Evolutionary conservation across 2,888 invertebrate genomes (phyloP).

Genomic region (Cheilosia impressa): DNA sequence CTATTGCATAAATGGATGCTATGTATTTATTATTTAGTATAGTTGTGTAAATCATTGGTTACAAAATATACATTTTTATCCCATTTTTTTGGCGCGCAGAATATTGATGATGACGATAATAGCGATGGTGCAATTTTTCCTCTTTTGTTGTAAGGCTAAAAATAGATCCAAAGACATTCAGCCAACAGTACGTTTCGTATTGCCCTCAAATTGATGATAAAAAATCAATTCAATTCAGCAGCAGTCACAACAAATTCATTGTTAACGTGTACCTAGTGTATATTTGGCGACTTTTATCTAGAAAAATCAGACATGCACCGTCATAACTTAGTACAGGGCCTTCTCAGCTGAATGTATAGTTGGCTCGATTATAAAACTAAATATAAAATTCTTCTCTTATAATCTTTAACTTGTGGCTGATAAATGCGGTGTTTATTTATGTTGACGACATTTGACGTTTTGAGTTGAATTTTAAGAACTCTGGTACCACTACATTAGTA

Average conservation of each 20-base stretch:
- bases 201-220: slow-evolving; percentile 37
- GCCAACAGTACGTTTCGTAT: slow-evolving; percentile 32
- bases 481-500: no score
- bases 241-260: slow-evolving; percentile 6
- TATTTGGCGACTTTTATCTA: slow-evolving; percentile 19
- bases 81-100: background rate
- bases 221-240: slow-evolving; percentile 43
- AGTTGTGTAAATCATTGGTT: no score
- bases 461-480: no score
- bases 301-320: background rate
- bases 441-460: no score
- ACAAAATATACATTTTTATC: no score
- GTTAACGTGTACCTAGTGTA: background rate
- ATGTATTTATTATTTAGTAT: no score
- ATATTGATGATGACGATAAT: slow-evolving; percentile 14
- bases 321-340: background rate
- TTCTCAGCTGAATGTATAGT: background rate
- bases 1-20: no score
- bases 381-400: no score
- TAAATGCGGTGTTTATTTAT: no score
- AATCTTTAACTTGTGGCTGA: background rate
- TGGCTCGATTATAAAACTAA: background rate
- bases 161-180: slow-evolving; percentile 8
- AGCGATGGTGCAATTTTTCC: slow-evolving; percentile 7
- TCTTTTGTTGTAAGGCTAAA: background rate